These are phyloP conservation scores for Chlorops oryzae DNA, from an alignment of 1,140 invertebrate species.

Conservation along the genomic window DNA sequence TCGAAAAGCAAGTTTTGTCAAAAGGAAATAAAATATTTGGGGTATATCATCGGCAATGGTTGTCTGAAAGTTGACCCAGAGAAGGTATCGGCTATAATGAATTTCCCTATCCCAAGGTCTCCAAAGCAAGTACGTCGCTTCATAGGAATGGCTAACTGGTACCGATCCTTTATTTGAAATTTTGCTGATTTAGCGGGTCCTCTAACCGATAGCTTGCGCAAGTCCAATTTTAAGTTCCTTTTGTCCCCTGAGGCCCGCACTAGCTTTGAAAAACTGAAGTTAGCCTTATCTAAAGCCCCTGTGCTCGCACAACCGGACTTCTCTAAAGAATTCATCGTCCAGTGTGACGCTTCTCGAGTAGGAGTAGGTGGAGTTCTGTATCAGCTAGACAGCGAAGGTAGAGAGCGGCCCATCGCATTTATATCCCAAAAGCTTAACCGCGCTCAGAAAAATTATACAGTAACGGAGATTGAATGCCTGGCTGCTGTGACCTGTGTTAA, in stretches of 20 bases:
- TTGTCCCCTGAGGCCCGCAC: too few relatives aligned
- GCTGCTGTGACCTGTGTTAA: conserved; percentile 42
- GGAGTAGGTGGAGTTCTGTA: conserved; percentile 39
- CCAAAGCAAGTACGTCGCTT: conserved; percentile 1
- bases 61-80: neutral
- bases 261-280: conserved; percentile 16
- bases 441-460: conserved; percentile 45
- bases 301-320: conserved; percentile 39
- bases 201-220: too few relatives aligned
- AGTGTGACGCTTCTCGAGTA: conserved; percentile 37
- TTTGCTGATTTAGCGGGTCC: conserved; percentile 2
- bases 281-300: conserved; percentile 29
- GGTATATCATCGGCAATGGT: neutral
- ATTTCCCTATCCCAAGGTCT: neutral
- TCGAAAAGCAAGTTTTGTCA: neutral
- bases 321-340: conserved; percentile 29
- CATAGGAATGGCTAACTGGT: conserved; percentile 11
- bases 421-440: conserved; percentile 24
- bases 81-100: neutral
- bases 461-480: conserved; percentile 48
- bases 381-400: conserved; percentile 23
- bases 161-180: conserved; percentile 12
- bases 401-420: conserved; percentile 33
- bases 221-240: too few relatives aligned
- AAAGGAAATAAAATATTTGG: neutral